A percentile compares a stretch with the other conserved stretches of the same genome.
Conservation (phyloP, 1,140 invertebrate species). For the Aporrectodea caliginosa region DNA sequence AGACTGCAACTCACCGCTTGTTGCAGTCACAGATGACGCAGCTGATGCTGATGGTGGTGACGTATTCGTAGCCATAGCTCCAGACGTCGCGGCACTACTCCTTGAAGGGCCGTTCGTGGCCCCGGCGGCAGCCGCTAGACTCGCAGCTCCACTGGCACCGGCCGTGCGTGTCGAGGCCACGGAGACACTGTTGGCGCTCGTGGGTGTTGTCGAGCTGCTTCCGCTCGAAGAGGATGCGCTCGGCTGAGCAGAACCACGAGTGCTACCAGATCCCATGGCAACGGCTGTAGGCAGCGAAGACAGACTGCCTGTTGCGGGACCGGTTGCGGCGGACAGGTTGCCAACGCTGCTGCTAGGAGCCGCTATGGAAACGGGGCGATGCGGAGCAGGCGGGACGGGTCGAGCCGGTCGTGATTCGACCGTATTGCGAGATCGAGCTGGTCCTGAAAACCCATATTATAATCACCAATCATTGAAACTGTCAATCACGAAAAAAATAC, state of each 20-base stretch:
- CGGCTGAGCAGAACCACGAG: conserved; percentile 37
- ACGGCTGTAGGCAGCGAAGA: conserved; percentile 41
- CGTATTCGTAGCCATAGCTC: neutral
- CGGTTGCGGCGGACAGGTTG: conserved; percentile 14
- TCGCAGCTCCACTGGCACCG: neutral
- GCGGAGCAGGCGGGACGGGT: neutral
- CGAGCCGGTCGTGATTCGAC: too few species aligned
- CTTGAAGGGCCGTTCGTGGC: neutral
- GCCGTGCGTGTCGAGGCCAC: conserved; percentile 3
- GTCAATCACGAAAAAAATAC: too few species aligned
- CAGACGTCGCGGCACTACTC: conserved; percentile 17
- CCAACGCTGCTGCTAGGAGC: neutral
- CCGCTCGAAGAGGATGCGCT: neutral
- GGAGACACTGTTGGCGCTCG: conserved; percentile 35
- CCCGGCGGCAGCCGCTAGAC: too few species aligned
- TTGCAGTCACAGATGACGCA: too few species aligned
- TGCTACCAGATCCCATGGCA: conserved; percentile 41
- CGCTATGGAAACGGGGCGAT: neutral
- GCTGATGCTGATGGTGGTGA: neutral
- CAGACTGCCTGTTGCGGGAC: conserved; percentile 25
- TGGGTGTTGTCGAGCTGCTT: conserved; percentile 31
- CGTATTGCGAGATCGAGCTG: too few species aligned
- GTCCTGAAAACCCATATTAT: too few species aligned
- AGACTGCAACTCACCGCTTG: too few species aligned
- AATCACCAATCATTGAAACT: too few species aligned